Conservation (phyloP, 2,113 vertebrate species). For the Dipodomys stephensi region DNA sequence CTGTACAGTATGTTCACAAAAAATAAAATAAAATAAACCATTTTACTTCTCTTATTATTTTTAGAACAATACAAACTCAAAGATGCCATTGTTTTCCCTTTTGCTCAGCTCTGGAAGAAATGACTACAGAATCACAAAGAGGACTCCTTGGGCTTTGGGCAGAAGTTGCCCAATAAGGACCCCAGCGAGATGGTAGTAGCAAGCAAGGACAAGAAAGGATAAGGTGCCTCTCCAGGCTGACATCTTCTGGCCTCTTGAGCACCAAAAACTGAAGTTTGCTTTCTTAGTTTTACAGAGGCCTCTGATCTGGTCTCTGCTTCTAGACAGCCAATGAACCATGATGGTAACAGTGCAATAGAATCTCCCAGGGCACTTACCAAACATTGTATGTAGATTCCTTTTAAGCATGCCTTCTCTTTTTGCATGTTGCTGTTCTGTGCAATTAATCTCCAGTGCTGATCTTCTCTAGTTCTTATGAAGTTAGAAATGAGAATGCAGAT, state of each 20-base stretch:
- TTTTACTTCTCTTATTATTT: background rate
- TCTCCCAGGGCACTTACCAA: too few relatives aligned
- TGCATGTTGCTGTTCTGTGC: background rate
- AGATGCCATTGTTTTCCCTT: background rate
- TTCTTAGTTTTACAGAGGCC: background rate
- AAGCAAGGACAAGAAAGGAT: background rate
- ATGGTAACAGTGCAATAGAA: background rate
- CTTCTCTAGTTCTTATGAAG: background rate
- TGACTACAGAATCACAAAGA: background rate
- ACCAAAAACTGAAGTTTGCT: too few relatives aligned
- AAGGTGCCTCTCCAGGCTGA: background rate
- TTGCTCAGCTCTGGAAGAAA: background rate
- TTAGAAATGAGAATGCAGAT: background rate
- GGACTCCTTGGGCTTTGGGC: background rate
- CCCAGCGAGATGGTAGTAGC: background rate
- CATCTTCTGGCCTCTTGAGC: background rate
- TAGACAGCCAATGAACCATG: background rate
- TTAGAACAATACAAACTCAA: background rate
- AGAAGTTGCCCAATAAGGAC: background rate
- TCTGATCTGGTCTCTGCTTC: background rate
- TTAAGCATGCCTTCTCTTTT: background rate
- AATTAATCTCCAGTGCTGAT: too few relatives aligned
- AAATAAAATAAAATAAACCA: background rate
- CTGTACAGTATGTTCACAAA: too few relatives aligned
- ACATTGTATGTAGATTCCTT: background rate